Conservation (phyloP, 2,888 invertebrate species). For the Auanema sp. region DNA sequence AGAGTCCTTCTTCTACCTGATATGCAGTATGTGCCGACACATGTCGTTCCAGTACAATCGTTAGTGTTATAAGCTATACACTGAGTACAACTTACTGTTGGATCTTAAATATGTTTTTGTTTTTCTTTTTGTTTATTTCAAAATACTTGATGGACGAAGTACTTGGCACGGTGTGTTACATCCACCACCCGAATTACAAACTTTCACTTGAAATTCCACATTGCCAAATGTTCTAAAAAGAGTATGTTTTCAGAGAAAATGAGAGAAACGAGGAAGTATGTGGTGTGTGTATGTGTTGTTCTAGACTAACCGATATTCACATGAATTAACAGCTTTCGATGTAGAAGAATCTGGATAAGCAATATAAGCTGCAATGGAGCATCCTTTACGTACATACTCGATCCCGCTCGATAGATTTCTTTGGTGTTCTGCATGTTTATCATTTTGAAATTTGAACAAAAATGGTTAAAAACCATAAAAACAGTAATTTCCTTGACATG, state of each 20-base stretch:
- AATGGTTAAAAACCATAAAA: constrained; percentile 22
- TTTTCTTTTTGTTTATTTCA: not conserved
- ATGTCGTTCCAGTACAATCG: constrained; percentile 34
- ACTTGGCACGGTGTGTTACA: constrained; percentile 30
- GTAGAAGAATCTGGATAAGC: constrained; percentile 32
- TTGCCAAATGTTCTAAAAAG: constrained; percentile 25
- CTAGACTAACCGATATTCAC: constrained; percentile 22
- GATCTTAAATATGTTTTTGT: constrained; percentile 1
- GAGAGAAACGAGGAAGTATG: not conserved
- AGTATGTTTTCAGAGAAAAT: not conserved
- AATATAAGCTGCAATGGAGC: constrained; percentile 26
- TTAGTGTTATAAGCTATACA: constrained; percentile 24
- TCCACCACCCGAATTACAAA: constrained; percentile 29
- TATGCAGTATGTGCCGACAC: constrained; percentile 29
- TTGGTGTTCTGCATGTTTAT: constrained; percentile 23
- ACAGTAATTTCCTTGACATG: constrained; percentile 32
- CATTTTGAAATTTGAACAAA: not conserved
- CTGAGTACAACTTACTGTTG: constrained; percentile 27
- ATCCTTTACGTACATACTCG: constrained; percentile 26
- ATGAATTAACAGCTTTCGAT: constrained; percentile 21
- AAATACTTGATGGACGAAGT: constrained; percentile 1
- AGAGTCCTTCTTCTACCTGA: constrained; percentile 30
- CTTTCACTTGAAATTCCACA: constrained; percentile 31
- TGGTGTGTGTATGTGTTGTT: no score
- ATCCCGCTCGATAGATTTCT: constrained; percentile 11